A percentile compares a stretch with the other conserved stretches of the same genome.
Evolutionary conservation across 2,797 vertebrate genomes (phyloP).

Genomic region (Loris lydekkerianus): DNA sequence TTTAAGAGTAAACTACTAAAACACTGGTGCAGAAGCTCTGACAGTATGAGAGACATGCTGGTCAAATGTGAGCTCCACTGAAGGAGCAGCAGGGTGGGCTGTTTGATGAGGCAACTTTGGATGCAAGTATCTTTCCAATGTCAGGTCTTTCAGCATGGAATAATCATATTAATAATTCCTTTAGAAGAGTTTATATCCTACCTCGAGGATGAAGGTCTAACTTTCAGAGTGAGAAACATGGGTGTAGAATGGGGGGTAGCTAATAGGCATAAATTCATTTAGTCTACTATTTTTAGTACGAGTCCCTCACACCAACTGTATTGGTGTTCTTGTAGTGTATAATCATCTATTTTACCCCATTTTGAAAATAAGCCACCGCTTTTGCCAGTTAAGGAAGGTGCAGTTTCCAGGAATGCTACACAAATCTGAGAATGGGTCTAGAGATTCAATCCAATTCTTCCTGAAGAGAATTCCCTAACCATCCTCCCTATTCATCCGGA

Average conservation of each 20-base stretch:
- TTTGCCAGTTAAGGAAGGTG: neutral
- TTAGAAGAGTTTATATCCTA: neutral
- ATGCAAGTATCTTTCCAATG: neutral
- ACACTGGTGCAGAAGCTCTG: neutral
- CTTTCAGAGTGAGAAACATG: neutral
- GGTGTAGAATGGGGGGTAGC: neutral
- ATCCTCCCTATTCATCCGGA: neutral
- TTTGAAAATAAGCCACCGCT: slow-evolving; percentile 54
- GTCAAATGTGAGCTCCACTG: neutral
- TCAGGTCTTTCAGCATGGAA: neutral
- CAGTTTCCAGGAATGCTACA: neutral
- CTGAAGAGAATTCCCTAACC: neutral
- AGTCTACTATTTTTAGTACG: neutral
- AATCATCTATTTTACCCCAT: neutral
- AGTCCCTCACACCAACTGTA: neutral
- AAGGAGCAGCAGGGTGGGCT: neutral
- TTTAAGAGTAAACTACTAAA: neutral
- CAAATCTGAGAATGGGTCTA: neutral
- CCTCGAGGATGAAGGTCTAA: neutral
- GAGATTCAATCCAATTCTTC: neutral
- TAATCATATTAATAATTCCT: neutral
- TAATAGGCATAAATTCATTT: neutral
- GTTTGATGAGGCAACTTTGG: neutral
- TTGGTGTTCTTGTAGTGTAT: neutral
- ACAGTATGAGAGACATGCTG: neutral